Conservation (phyloP, 2,797 vertebrate genomes). For the Ambastaia sidthimunki region DNA sequence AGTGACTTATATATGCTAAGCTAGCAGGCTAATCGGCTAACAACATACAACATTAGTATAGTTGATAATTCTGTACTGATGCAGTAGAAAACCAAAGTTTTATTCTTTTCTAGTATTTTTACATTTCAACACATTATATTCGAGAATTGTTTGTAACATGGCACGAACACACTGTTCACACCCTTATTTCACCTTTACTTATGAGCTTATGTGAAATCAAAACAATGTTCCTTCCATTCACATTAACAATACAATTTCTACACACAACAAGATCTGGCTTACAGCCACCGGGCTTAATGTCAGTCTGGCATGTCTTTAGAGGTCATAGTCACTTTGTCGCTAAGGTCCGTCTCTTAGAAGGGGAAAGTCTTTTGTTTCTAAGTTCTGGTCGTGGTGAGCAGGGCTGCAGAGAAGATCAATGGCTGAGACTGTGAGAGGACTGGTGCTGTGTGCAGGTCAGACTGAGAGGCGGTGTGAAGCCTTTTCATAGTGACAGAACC, state of each 20-base stretch:
- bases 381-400: conserved; percentile 37
- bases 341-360: neutral
- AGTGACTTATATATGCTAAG: no score
- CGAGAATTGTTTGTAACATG: no score
- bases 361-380: conserved; percentile 40
- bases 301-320: conserved; percentile 37
- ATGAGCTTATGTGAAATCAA: neutral
- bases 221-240: neutral
- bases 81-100: no score
- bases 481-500: conserved; percentile 52
- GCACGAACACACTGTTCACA: no score
- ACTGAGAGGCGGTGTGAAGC: conserved; percentile 51
- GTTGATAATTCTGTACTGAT: no score
- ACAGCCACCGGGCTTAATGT: conserved; percentile 14
- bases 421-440: conserved; percentile 35
- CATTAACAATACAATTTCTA: conserved; percentile 21
- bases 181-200: no score
- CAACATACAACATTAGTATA: no score
- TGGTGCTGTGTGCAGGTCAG: conserved; percentile 48
- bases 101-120: no score
- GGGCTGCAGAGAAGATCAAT: conserved; percentile 48
- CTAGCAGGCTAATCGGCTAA: neutral
- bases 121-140: no score
- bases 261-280: conserved; percentile 19
- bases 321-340: conserved; percentile 34